Percentiles rank a stretch among this genome's conserved stretches.
Conservation (phyloP, 2,888 invertebrate genomes). For the Aethes cnicana region DNA sequence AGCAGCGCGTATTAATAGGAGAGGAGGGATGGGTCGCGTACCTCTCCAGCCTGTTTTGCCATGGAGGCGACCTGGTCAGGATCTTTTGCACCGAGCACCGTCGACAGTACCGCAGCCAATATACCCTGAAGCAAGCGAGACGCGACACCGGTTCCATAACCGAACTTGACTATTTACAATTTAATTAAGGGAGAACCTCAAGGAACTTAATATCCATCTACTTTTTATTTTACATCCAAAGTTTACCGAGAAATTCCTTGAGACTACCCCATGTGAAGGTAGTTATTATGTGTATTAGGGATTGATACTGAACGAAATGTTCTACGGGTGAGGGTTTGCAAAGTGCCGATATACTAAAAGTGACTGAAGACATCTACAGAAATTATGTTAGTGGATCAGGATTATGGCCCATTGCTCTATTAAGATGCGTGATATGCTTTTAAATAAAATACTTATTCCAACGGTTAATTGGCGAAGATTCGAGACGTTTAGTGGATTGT, state of each 20-base stretch:
- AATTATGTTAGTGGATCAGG: conserved; percentile 74
- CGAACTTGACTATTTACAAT: conserved; percentile 78
- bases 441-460: conserved; percentile 33
- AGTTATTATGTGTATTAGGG: conserved; percentile 66
- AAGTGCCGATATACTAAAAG: conserved; percentile 68
- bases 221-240: conserved; percentile 10
- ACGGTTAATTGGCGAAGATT: conserved; percentile 33
- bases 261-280: conserved; percentile 62
- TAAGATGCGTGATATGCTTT: conserved; percentile 25
- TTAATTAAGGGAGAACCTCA: conserved; percentile 61
- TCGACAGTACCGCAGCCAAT: conserved; percentile 95
- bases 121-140: conserved; percentile 91
- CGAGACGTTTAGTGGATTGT: conserved; percentile 31
- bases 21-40: conserved; percentile 84
- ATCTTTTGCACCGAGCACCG: conserved; percentile 94
- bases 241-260: conserved; percentile 43
- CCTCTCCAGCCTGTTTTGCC: conserved; percentile 98
- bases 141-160: conserved; percentile 80
- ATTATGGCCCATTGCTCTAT: conserved; percentile 35
- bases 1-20: conserved; percentile 48
- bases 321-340: conserved; percentile 66
- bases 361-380: conserved; percentile 66
- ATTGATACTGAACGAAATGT: conserved; percentile 47
- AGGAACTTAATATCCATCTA: conserved; percentile 36
- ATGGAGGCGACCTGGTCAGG: conserved; percentile 95